These are phyloP conservation scores for Montipora efflorescens DNA, from an alignment of 64 coral and sea anemone genomes.

Conservation along the genomic window DNA sequence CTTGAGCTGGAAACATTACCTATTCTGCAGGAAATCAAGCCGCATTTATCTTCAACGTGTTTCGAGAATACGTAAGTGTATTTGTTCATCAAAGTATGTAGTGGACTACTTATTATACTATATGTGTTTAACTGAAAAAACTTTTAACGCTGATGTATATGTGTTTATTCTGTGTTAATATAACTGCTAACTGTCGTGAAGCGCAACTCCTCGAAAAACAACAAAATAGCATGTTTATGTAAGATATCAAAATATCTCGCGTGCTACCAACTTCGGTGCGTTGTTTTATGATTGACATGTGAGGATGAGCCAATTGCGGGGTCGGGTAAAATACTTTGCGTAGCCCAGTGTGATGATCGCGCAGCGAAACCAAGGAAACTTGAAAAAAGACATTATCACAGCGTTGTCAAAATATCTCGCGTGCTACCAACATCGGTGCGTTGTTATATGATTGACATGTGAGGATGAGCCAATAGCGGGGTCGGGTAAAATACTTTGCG, in stretches of 20 bases:
- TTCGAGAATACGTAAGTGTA: not conserved
- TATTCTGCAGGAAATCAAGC: not conserved
- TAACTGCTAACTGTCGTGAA: not conserved
- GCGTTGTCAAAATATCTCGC: too few relatives aligned
- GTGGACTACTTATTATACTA: not conserved
- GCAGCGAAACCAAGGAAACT: conserved; percentile 10
- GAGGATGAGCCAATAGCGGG: not conserved
- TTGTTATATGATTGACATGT: not conserved
- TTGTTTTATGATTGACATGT: not conserved
- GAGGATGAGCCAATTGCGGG: not conserved
- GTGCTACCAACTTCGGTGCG: not conserved
- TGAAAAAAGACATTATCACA: not conserved
- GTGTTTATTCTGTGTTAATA: not conserved
- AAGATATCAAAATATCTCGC: too few relatives aligned
- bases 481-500: not conserved
- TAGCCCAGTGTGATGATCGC: not conserved
- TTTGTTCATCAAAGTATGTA: not conserved
- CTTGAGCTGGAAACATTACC: not conserved
- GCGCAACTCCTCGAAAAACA: not conserved
- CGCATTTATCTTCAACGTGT: not conserved
- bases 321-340: not conserved
- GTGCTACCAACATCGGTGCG: not conserved
- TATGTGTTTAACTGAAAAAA: not conserved
- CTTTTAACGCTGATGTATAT: not conserved
- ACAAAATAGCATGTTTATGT: not conserved